These are phyloP conservation scores for Carterocephalus palaemon DNA, from an alignment of 2,888 invertebrate species.

Conservation along the genomic window DNA sequence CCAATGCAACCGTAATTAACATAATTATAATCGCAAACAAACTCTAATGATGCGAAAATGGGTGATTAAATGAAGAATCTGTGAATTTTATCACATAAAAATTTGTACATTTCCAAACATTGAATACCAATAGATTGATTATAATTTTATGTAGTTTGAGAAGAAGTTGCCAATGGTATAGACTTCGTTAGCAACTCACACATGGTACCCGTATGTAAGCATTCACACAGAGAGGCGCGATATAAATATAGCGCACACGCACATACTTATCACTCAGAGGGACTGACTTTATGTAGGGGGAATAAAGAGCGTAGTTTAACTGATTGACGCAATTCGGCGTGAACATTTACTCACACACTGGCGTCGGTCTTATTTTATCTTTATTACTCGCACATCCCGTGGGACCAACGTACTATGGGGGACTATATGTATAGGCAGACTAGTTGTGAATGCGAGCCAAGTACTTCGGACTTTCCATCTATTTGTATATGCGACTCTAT, in stretches of 20 bases:
- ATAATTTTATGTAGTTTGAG: too few relatives aligned
- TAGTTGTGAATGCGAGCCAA: slow-evolving; percentile 63
- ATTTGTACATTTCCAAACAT: too few relatives aligned
- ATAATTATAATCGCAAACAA: slow-evolving; percentile 24
- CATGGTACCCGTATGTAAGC: slow-evolving; percentile 62
- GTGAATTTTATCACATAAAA: neutral
- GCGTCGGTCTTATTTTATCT: slow-evolving; percentile 62
- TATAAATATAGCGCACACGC: slow-evolving; percentile 72
- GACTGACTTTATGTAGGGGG: slow-evolving; percentile 61
- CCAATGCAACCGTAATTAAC: slow-evolving; percentile 24
- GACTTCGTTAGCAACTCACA: slow-evolving; percentile 74
- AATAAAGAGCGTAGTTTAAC: slow-evolving; percentile 59
- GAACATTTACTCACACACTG: slow-evolving; percentile 59
- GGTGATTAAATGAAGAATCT: slow-evolving; percentile 12
- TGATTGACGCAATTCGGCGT: slow-evolving; percentile 69
- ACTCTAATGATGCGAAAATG: slow-evolving; percentile 16
- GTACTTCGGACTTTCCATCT: slow-evolving; percentile 51
- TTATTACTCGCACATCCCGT: slow-evolving; percentile 70
- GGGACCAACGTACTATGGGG: slow-evolving; percentile 65
- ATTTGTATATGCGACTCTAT: slow-evolving; percentile 38
- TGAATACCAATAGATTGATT: too few relatives aligned
- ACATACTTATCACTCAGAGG: slow-evolving; percentile 44
- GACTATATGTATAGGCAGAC: slow-evolving; percentile 56
- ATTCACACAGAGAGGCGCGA: slow-evolving; percentile 56
- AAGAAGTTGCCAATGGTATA: slow-evolving; percentile 56